A percentile compares a stretch with the other conserved stretches of the same genome.
Conservation (phyloP, 2,888 invertebrate genomes). For the Idaea aversata region DNA sequence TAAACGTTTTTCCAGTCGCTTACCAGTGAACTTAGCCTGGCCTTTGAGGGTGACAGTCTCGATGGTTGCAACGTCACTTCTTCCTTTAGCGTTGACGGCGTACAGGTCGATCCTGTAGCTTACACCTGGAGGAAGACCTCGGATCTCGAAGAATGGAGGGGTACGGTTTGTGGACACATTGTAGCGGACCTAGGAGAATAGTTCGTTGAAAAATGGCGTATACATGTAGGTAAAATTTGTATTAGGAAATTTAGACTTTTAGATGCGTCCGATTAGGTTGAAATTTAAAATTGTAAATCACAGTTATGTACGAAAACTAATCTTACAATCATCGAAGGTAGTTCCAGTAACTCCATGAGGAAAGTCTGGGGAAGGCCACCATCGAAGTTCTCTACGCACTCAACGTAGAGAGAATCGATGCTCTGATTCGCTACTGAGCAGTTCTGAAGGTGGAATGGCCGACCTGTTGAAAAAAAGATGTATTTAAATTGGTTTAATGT, state of each 20-base stretch:
- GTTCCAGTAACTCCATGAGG: conserved; percentile 88
- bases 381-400: conserved; percentile 93
- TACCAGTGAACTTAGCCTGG: conserved; percentile 92
- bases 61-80: conserved; percentile 90
- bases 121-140: conserved; percentile 85
- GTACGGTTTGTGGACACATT: conserved; percentile 83
- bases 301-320: too few relatives aligned
- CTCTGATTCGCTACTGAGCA: conserved; percentile 95
- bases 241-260: neutral
- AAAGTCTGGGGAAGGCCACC: conserved; percentile 94
- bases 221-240: too few relatives aligned
- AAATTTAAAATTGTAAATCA: too few relatives aligned
- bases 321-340: conserved; percentile 81
- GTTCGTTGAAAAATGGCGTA: too few relatives aligned
- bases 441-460: conserved; percentile 92
- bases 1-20: conserved; percentile 26
- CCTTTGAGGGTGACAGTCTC: conserved; percentile 92
- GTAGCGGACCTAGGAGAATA: conserved; percentile 76
- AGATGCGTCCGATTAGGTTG: too few relatives aligned
- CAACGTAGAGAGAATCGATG: conserved; percentile 89
- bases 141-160: conserved; percentile 84
- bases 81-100: conserved; percentile 92
- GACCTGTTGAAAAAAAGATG: conserved; percentile 78
- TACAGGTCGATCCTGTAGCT: conserved; percentile 91
- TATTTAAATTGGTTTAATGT: neutral